Conservation (phyloP, 2,113 vertebrate species). For the Stegastes partitus region DNA sequence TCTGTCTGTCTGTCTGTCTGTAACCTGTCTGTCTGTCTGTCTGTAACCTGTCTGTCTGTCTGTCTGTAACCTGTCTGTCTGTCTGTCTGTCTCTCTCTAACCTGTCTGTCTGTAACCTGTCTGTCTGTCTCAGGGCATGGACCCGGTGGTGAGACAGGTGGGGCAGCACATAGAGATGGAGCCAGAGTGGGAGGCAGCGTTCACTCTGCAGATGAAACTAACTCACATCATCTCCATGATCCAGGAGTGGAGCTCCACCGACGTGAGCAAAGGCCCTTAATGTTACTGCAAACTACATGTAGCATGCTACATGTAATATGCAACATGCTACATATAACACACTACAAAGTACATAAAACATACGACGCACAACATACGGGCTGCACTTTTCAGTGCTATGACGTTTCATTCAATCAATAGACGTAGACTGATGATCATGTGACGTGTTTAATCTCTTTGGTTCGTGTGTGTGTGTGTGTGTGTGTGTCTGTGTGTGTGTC, state of each 20-base stretch:
- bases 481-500: neutral
- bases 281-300: neutral
- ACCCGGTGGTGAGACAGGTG: conserved; percentile 96
- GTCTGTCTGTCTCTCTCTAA: no score
- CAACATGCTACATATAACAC: no score
- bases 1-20: no score
- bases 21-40: no score
- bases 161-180: conserved; percentile 99
- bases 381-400: no score
- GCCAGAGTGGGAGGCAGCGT: conserved; percentile 98
- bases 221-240: conserved; percentile 98
- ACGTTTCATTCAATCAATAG: neutral
- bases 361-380: no score
- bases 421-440: neutral
- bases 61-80: neutral
- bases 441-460: neutral
- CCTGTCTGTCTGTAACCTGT: neutral
- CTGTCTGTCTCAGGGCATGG: conserved; percentile 90
- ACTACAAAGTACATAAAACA: neutral
- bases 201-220: conserved; percentile 97
- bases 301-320: neutral
- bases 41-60: neutral
- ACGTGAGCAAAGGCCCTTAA: conserved; percentile 84
- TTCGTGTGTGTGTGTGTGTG: neutral
- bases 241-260: conserved; percentile 96